A percentile compares a stretch with the other conserved stretches of the same genome.
phyloP scores from a whole-genome alignment of 2,113 vertebrate species.

The Potamarius usumacintae region DNA sequence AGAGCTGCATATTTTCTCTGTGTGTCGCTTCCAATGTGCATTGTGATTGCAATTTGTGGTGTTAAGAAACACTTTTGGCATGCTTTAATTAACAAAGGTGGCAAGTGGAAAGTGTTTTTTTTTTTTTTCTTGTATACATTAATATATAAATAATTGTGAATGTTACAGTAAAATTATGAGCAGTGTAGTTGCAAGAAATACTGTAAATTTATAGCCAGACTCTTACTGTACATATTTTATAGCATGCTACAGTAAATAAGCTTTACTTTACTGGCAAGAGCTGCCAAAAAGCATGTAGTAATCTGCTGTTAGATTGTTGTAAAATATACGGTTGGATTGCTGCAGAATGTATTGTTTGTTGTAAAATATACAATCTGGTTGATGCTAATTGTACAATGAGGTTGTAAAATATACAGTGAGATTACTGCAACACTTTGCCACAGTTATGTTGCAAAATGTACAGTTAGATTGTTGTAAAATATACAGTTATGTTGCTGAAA shows the following conservation, averaged over 20 bases:
- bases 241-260: neutral
- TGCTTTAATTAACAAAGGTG: neutral
- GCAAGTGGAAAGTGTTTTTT: neutral
- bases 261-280: neutral
- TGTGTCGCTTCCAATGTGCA: neutral
- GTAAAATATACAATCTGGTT: neutral
- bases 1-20: neutral
- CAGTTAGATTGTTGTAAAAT: neutral
- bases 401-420: neutral
- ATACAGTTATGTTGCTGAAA: neutral
- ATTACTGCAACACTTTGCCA: neutral
- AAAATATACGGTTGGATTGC: neutral
- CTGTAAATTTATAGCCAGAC: neutral
- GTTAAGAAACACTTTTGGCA: neutral
- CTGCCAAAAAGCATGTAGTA: neutral
- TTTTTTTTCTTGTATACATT: conserved; percentile 14
- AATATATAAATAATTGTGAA: neutral
- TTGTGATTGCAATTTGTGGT: neutral
- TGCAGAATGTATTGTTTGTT: neutral
- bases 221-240: neutral
- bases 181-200: neutral
- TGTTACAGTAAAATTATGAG: neutral
- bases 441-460: neutral
- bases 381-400: neutral
- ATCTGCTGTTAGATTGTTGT: neutral